These are phyloP conservation scores for Patella pellucida DNA, from an alignment of 2,888 invertebrate species.

Conservation along the genomic window DNA sequence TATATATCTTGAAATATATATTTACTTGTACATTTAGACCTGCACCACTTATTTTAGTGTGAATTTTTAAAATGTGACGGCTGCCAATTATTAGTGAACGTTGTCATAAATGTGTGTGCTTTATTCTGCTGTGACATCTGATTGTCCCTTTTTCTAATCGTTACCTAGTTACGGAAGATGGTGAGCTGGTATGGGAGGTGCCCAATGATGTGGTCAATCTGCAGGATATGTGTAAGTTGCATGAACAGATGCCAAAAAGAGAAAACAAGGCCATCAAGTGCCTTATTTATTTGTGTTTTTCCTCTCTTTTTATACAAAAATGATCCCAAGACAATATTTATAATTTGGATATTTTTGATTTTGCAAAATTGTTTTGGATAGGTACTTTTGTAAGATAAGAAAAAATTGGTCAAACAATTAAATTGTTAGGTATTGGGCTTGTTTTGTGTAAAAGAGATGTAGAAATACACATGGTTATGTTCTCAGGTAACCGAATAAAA, in stretches of 20 bases:
- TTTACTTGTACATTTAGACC: neutral
- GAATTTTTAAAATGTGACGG: constrained; percentile 9
- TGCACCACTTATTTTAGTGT: constrained; percentile 11
- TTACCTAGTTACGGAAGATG: constrained; percentile 58
- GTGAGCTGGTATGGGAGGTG: constrained; percentile 59
- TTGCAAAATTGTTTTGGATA: no score
- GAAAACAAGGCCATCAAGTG: constrained; percentile 20
- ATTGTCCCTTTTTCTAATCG: constrained; percentile 52
- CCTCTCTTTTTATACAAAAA: neutral
- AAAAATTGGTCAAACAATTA: no score
- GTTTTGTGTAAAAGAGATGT: no score
- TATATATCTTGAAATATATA: no score
- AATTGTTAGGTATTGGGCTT: no score
- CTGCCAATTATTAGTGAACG: constrained; percentile 7
- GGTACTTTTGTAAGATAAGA: no score
- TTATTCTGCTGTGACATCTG: constrained; percentile 58
- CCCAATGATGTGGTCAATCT: constrained; percentile 55
- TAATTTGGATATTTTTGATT: no score
- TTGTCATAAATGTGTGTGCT: constrained; percentile 36
- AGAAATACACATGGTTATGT: no score
- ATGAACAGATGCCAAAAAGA: constrained; percentile 19
- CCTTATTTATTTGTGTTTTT: neutral
- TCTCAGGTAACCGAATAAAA: no score
- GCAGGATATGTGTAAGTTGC: constrained; percentile 62
- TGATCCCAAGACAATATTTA: no score